These are phyloP conservation scores for Ciona savignyi DNA, from an alignment of 23 tunicate genomes.

Conservation along the genomic window DNA sequence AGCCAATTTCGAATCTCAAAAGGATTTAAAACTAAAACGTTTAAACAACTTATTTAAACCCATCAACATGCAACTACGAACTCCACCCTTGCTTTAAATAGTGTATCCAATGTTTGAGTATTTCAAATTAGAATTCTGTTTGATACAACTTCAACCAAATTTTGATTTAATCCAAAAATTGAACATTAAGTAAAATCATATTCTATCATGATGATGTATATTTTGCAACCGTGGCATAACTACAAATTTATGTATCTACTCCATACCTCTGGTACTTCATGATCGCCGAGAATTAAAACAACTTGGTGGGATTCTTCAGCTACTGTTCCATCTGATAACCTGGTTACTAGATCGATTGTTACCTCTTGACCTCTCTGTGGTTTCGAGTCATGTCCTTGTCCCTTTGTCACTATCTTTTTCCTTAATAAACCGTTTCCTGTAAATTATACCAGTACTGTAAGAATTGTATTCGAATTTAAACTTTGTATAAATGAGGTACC, in stretches of 20 bases:
- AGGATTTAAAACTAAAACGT: no score
- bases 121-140: no score
- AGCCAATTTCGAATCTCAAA: no score
- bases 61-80: no score
- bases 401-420: slow-evolving; percentile 24
- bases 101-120: no score
- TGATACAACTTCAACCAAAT: no score
- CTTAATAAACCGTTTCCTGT: slow-evolving; percentile 54
- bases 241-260: not conserved
- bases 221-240: not conserved
- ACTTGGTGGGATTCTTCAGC: slow-evolving; percentile 24
- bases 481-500: no score
- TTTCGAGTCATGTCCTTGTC: slow-evolving; percentile 29
- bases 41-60: no score
- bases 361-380: slow-evolving; percentile 57
- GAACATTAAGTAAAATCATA: not conserved
- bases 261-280: slow-evolving; percentile 29
- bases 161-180: not conserved
- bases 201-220: not conserved
- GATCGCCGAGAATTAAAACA: slow-evolving; percentile 36
- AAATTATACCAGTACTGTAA: no score
- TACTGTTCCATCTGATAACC: slow-evolving; percentile 15
- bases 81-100: no score
- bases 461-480: no score
- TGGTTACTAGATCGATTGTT: slow-evolving; percentile 17